Evolutionary conservation across 2,888 invertebrate genomes (phyloP).

Genomic region (Andricus quercusramuli): DNA sequence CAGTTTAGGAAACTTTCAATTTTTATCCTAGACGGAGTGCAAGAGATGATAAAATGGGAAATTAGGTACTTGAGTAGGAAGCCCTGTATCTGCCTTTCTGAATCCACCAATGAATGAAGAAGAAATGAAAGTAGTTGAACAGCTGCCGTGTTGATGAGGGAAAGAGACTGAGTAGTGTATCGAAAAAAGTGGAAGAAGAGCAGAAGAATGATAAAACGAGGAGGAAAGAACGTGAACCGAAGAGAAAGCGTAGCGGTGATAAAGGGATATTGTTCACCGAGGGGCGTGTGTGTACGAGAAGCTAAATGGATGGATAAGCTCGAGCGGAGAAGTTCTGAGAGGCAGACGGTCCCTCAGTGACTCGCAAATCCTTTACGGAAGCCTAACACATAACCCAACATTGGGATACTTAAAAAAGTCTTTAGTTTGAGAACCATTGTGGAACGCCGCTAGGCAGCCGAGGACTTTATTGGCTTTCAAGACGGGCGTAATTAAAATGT

Average conservation of each 20-base stretch:
- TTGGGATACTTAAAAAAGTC: constrained; percentile 40
- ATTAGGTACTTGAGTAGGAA: constrained; percentile 9
- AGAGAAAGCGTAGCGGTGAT: constrained; percentile 59
- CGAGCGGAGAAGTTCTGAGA: constrained; percentile 65
- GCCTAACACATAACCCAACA: constrained; percentile 25
- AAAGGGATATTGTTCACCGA: constrained; percentile 68
- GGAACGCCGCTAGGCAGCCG: constrained; percentile 58
- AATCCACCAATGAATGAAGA: constrained; percentile 24
- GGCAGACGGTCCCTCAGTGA: constrained; percentile 53
- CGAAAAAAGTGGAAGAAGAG: constrained; percentile 42
- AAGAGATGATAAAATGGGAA: constrained; percentile 10
- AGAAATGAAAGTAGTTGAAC: constrained; percentile 29
- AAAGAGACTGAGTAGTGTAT: constrained; percentile 5
- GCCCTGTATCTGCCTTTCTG: neutral
- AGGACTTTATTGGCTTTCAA: constrained; percentile 74
- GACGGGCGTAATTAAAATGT: constrained; percentile 74
- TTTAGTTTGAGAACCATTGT: constrained; percentile 62
- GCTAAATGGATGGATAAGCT: constrained; percentile 73
- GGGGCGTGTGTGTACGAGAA: constrained; percentile 62
- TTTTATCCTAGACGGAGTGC: neutral
- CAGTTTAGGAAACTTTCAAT: neutral
- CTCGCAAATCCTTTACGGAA: constrained; percentile 44
- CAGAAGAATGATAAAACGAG: constrained; percentile 33
- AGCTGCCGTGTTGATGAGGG: constrained; percentile 16
- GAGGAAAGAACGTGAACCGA: neutral